Evolutionary conservation across 2,113 vertebrate species (phyloP).

Genomic region (Daubentonia madagascariensis): DNA sequence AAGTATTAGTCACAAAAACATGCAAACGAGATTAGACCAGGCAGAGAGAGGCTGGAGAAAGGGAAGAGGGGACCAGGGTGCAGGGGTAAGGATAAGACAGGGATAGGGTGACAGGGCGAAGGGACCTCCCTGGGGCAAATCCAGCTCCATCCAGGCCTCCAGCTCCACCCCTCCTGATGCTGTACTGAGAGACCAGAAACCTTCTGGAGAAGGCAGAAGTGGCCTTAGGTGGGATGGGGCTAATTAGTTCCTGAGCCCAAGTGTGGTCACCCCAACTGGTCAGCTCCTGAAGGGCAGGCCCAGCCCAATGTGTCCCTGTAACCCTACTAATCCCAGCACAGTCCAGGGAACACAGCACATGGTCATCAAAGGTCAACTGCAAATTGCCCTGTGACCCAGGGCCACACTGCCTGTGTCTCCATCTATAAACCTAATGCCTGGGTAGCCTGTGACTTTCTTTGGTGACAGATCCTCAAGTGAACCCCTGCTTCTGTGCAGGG

Average conservation of each 20-base stretch:
- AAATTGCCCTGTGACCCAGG: not conserved
- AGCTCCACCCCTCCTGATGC: not conserved
- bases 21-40: conserved; percentile 64
- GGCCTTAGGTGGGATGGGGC: no score
- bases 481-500: not conserved
- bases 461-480: not conserved
- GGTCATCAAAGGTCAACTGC: not conserved
- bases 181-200: not conserved
- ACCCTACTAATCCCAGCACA: not conserved
- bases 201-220: no score
- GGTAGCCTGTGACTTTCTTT: not conserved
- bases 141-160: not conserved
- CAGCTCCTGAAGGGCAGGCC: not conserved
- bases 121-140: not conserved
- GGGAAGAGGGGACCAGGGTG: not conserved
- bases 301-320: not conserved
- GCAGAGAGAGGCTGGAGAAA: not conserved
- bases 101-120: not conserved
- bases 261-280: not conserved
- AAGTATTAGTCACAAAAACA: conserved; percentile 77
- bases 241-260: not conserved
- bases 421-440: not conserved
- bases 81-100: not conserved
- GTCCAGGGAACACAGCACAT: not conserved
- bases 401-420: not conserved